Evolutionary conservation across 2,797 vertebrate genomes (phyloP).

Genomic region (Myoxocephalus aenaeus): DNA sequence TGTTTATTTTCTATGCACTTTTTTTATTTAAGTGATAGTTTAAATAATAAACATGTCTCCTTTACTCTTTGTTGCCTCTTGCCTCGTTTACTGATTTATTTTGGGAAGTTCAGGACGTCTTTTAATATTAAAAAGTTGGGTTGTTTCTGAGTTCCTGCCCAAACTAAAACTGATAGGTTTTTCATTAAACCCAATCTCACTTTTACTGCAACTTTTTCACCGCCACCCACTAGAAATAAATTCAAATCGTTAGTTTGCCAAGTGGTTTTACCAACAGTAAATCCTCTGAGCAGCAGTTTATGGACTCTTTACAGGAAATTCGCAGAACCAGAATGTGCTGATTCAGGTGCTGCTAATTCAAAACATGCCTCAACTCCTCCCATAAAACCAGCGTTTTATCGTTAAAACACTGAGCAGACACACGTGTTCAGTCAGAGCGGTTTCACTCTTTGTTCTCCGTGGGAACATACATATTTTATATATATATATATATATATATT

Average conservation of each 20-base stretch:
- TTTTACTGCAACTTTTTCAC: background rate
- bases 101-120: background rate
- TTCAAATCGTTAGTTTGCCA: slow-evolving; percentile 17
- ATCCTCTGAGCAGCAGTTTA: slow-evolving; percentile 38
- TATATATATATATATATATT: background rate
- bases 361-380: slow-evolving; percentile 50
- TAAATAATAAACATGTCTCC: slow-evolving; percentile 99
- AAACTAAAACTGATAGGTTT: background rate
- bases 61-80: slow-evolving; percentile 85
- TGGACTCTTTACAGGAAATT: slow-evolving; percentile 60
- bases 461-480: background rate
- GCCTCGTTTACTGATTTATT: slow-evolving; percentile 31
- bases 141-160: background rate
- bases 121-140: background rate
- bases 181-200: background rate
- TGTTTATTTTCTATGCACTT: slow-evolving; percentile 99
- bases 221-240: background rate
- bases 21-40: slow-evolving; percentile 99
- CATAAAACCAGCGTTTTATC: slow-evolving; percentile 54
- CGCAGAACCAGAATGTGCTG: slow-evolving; percentile 62
- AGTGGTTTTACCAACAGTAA: slow-evolving; percentile 38
- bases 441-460: slow-evolving; percentile 21
- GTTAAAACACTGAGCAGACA: slow-evolving; percentile 35
- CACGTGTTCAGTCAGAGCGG: slow-evolving; percentile 39
- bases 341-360: slow-evolving; percentile 63